These are phyloP conservation scores for Aphidius gifuensis DNA, from an alignment of 1,140 invertebrate genomes.

Conservation along the genomic window DNA sequence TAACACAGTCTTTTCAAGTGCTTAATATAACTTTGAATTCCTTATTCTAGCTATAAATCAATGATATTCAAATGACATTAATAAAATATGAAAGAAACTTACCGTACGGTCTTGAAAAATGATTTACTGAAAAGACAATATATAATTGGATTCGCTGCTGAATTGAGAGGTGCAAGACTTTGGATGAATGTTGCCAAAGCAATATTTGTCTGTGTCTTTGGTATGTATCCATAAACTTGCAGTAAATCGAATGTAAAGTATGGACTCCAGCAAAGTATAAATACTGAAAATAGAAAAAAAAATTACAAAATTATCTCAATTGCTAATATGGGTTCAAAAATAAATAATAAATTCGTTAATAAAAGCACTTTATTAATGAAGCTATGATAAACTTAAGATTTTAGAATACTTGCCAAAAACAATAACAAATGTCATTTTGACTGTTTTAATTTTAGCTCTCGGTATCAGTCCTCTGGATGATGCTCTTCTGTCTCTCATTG, in stretches of 20 bases:
- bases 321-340: neutral
- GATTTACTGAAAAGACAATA: slow-evolving; percentile 92
- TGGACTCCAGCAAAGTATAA: slow-evolving; percentile 93
- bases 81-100: slow-evolving; percentile 33
- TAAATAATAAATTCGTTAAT: neutral
- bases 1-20: too few species aligned
- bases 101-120: slow-evolving; percentile 84
- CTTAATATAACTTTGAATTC: too few species aligned
- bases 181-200: slow-evolving; percentile 90
- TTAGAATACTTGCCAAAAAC: slow-evolving; percentile 73
- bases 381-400: too few species aligned
- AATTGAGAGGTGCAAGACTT: slow-evolving; percentile 88
- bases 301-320: too few species aligned
- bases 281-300: slow-evolving; percentile 65
- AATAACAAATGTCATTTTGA: slow-evolving; percentile 96
- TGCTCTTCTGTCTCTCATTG: slow-evolving; percentile 59
- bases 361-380: neutral
- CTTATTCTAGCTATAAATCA: too few species aligned
- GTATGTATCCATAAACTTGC: slow-evolving; percentile 84
- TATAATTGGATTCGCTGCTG: slow-evolving; percentile 91
- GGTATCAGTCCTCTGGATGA: slow-evolving; percentile 86
- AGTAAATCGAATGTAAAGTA: slow-evolving; percentile 92
- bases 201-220: slow-evolving; percentile 73
- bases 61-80: too few species aligned
- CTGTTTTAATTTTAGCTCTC: slow-evolving; percentile 92